phyloP scores from a whole-genome alignment of 2,888 invertebrate species.

The Andrena minutula region DNA sequence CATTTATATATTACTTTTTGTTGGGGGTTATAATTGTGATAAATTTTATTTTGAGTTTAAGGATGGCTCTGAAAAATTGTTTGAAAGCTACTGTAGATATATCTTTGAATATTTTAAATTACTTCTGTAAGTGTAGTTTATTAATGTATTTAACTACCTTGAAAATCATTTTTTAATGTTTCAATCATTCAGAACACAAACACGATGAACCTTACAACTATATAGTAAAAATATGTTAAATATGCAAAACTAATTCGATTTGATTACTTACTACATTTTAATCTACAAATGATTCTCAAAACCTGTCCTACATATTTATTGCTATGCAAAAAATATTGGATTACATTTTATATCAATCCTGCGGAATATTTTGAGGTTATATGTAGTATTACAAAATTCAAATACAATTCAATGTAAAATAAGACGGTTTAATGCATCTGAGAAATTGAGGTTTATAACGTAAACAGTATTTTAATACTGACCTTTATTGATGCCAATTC shows the following conservation, averaged over 20 bases:
- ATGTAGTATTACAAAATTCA: neutral
- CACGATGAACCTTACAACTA: neutral
- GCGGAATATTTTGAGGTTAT: slow-evolving; percentile 33
- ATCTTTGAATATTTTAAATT: neutral
- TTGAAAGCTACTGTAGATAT: neutral
- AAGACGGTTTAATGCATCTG: neutral
- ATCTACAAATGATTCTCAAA: neutral
- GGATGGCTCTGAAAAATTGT: neutral
- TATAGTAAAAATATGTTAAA: neutral
- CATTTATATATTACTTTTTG: neutral
- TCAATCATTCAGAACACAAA: neutral
- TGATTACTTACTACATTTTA: neutral
- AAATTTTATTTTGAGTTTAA: neutral
- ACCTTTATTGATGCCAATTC: slow-evolving; percentile 77
- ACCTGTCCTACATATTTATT: neutral
- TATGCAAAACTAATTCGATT: neutral
- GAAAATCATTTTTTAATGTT: neutral
- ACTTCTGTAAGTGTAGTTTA: too few relatives aligned
- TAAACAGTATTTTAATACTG: slow-evolving; percentile 9
- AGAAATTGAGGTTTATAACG: neutral
- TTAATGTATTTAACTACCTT: neutral
- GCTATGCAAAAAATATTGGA: neutral
- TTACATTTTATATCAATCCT: neutral
- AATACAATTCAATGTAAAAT: neutral
- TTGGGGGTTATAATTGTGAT: neutral